Evolutionary conservation across 1,140 invertebrate species (phyloP), one percentile per base, ranked within the genome.

Genomic region (Spodoptera litura): DNA sequence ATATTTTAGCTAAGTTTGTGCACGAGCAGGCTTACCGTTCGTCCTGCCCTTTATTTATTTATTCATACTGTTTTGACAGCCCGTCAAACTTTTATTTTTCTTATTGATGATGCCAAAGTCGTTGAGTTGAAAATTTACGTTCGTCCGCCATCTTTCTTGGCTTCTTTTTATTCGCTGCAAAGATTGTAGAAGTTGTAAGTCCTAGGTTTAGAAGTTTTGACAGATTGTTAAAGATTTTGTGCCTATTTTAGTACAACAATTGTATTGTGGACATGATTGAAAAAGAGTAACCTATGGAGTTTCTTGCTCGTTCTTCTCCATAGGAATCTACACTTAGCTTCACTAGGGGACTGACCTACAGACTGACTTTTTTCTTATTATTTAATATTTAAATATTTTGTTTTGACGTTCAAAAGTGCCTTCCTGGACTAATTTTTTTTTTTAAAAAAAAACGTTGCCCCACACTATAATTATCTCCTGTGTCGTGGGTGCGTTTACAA

Each of bases 41-140:
- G 20, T 52, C 72, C 20, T 61, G 44, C 58, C 73, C 73, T 64
- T 64, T 31, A 62, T 59, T 75, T 75, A 64, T 62, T 75, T 75
- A 75, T 75, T 75, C 73, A 75, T 75, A 31, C 59, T 75, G 73
- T 75, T 75, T 62, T 75, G 73, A 75, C 73, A 51, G 73, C 8
- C 44, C 59, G 73, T 75, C 73, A 75, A 75, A 75, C 73, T 75
- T 75, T 64, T 74, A 74, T 75, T 75, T 75, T 75, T 75, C 73
- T 75, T 75, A 64, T 75, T 64, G 73, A 75, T 62, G 73, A 64
- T 59, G 53, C 56, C 20, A 6, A 11, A 56, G 71, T 70, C 49
- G 66, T 52, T 49, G 25, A 52, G 49, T 53, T 20, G 35, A 44
- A 15, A 25, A 70, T 70, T 53, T 52, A 59, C n/a, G 73, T 71